Conservation (phyloP, 2,888 invertebrate genomes). For the Tenthredo mesomela region DNA sequence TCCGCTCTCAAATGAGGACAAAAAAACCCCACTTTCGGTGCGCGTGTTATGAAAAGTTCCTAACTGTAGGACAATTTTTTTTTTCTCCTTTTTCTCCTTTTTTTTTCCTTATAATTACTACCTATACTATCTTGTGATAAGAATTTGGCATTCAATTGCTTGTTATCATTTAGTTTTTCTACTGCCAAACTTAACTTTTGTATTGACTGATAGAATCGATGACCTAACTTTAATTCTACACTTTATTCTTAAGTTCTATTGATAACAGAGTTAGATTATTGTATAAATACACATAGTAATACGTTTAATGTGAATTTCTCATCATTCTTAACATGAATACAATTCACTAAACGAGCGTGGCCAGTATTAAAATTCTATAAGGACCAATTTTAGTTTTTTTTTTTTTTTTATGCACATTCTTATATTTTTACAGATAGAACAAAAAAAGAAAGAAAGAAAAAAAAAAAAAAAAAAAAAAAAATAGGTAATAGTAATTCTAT, state of each 20-base stretch:
- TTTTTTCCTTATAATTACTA: background rate
- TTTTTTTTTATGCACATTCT: background rate
- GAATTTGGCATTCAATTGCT: slow-evolving; percentile 9
- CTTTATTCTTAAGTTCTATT: background rate
- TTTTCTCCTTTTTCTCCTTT: background rate
- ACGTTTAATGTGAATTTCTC: background rate
- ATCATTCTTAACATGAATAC: background rate
- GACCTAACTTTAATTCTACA: slow-evolving; percentile 12
- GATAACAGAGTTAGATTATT: too few species aligned
- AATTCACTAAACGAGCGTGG: background rate
- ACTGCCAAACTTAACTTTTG: slow-evolving; percentile 36
- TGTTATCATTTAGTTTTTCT: slow-evolving; percentile 5
- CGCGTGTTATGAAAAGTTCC: too few species aligned
- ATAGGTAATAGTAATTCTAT: background rate
- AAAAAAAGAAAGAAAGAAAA: too few species aligned
- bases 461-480: too few species aligned
- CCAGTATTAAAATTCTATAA: slow-evolving; percentile 34
- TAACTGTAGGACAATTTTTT: background rate
- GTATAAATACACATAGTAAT: background rate
- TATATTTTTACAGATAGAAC: too few species aligned
- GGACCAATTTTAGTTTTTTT: slow-evolving; percentile 27
- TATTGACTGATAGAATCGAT: slow-evolving; percentile 23
- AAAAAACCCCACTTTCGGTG: too few species aligned
- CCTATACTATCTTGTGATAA: background rate
- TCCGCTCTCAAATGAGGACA: too few species aligned